These are phyloP conservation scores for Paralichthys olivaceus DNA, from an alignment of 2,113 vertebrate genomes.

Conservation along the genomic window DNA sequence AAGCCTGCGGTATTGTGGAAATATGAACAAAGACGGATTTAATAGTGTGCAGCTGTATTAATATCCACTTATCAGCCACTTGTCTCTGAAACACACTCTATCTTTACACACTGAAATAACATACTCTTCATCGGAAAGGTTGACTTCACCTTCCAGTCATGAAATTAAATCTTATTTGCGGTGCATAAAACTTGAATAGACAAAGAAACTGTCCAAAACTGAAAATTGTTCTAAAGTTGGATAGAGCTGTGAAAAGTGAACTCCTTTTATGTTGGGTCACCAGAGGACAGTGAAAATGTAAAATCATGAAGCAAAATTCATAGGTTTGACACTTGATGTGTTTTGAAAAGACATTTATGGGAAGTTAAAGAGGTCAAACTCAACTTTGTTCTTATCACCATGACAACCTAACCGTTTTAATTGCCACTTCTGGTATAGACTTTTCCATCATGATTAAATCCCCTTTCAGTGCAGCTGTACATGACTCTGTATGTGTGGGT, in stretches of 20 bases:
- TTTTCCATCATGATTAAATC: conserved; percentile 17
- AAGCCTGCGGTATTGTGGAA: conserved; percentile 15
- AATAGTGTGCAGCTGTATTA: conserved; percentile 48
- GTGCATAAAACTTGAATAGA: conserved; percentile 4
- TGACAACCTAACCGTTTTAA: conserved; percentile 13
- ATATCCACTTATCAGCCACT: conserved; percentile 18
- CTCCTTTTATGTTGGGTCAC: background rate
- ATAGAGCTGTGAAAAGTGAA: background rate
- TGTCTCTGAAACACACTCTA: conserved; percentile 12
- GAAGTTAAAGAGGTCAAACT: too few species aligned
- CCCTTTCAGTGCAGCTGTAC: background rate
- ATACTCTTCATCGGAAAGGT: background rate
- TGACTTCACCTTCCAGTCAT: background rate
- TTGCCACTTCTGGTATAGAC: conserved; percentile 18
- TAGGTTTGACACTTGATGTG: too few species aligned
- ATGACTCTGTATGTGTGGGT: background rate
- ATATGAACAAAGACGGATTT: conserved; percentile 23
- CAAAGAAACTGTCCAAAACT: background rate
- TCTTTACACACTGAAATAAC: conserved; percentile 27
- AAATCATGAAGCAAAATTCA: too few species aligned
- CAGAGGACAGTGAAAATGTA: background rate
- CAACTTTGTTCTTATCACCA: conserved; percentile 18
- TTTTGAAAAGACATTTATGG: too few species aligned
- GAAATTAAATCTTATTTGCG: conserved; percentile 3
- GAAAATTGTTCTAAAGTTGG: background rate